Evolutionary conservation across 1,140 invertebrate genomes (phyloP), one percentile per base, ranked within the genome.

Genomic region (Aphidius gifuensis): DNA sequence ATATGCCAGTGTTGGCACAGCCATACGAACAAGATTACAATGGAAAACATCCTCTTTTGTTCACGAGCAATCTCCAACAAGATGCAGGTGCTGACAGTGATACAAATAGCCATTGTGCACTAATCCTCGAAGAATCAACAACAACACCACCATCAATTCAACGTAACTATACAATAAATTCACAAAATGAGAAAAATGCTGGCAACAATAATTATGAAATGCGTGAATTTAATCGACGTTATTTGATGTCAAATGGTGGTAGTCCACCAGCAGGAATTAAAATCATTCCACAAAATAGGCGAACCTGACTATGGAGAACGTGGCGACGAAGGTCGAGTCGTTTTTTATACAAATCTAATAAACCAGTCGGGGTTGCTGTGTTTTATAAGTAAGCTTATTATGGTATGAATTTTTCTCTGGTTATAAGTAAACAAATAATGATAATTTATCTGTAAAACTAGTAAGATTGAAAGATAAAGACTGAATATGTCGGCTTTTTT

Each of bases 151-250:
- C 71, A 8, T 67, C 70, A 32, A 32, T 32, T 32, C 69, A 73
- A 44, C 65, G 68, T 69, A 62, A 68, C 71, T 64, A 84, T 82
- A 32, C 23, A 2, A 32, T 32, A 32, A 67, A 50, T 47, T 16
- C 62, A 42, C 75, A 77, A 2, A 73, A 80, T 16, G 86, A 87
- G 66, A 87, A 87, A 49, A 84, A 84, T 48, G 90, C 89, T 71
- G 87, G 88, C 9, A 90, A 90, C 77, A 90, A 90, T 73, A 90
- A 90, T 69, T 89, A 89, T 73, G 88, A 91, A 71, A 85, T 90
- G 84, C 82, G 86, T 32, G 87, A 88, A 71, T 85, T 87, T 64
- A 77, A 78, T 42, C 69, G 78, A 32, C 73, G 77, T 49, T 66
- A 80, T 43, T 68, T 80, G 58, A 66, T 80, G 54, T 74, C 76